Percentiles rank a stretch among this genome's conserved stretches.
phyloP scores from a whole-genome alignment of 1,140 invertebrate genomes.

The Drosophila lini region DNA sequence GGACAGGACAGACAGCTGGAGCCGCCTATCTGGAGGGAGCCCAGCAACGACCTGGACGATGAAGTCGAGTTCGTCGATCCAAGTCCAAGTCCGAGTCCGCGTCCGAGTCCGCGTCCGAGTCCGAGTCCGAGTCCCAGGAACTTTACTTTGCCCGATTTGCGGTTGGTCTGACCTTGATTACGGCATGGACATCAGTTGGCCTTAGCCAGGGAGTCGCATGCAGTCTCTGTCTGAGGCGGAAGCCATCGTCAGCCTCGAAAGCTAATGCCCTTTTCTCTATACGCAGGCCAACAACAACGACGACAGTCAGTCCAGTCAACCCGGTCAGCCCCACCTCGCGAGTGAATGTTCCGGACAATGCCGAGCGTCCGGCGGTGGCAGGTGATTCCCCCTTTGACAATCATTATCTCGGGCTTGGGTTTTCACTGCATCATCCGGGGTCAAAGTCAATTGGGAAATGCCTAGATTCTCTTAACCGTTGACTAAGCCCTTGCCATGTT shows the following conservation, averaged over 20 bases:
- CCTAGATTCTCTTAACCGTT: background rate
- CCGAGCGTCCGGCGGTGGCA: constrained; percentile 27
- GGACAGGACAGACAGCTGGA: constrained; percentile 13
- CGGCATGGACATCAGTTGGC: constrained; percentile 46
- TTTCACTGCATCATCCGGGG: background rate
- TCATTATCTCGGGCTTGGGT: background rate
- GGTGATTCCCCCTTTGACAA: constrained; percentile 9
- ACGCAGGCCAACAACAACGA: constrained; percentile 2
- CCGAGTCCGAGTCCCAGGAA: background rate
- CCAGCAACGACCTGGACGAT: constrained; percentile 18
- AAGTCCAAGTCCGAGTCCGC: too few species aligned
- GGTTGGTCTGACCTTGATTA: constrained; percentile 27
- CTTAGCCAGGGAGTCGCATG: constrained; percentile 48
- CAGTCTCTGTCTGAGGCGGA: constrained; percentile 39
- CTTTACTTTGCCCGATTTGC: background rate
- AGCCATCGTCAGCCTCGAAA: background rate
- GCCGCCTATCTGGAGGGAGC: constrained; percentile 16
- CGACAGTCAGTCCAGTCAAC: constrained; percentile 3
- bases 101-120: background rate
- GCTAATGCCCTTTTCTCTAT: background rate
- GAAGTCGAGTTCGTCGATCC: background rate
- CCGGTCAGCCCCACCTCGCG: constrained; percentile 13
- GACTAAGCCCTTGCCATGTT: background rate
- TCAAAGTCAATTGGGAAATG: background rate
- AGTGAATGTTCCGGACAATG: constrained; percentile 24